Conservation (phyloP, 53 echinoderm and acorn worm genomes). For the Actinopyga echinites region DNA sequence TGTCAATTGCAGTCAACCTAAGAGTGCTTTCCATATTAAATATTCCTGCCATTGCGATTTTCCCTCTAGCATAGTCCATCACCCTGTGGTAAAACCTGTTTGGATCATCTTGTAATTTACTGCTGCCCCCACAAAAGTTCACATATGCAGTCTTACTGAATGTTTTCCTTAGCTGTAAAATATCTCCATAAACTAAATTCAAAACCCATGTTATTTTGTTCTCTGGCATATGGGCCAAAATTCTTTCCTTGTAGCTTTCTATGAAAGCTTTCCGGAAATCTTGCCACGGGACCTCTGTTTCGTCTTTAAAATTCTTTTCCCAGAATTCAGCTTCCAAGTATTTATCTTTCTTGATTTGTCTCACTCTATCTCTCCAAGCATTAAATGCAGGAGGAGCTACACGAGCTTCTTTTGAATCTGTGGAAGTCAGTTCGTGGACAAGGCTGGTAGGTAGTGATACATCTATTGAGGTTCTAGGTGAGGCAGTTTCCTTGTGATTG, state of each 20-base stretch:
- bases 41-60: slow-evolving; percentile 84
- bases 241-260: slow-evolving; percentile 61
- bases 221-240: slow-evolving; percentile 60
- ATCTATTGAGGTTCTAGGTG: not conserved
- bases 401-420: not conserved
- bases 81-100: slow-evolving; percentile 74
- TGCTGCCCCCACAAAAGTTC: slow-evolving; percentile 51
- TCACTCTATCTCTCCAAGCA: slow-evolving; percentile 29
- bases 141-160: slow-evolving; percentile 71
- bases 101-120: slow-evolving; percentile 29
- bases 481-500: not conserved
- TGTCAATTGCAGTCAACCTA: slow-evolving; percentile 72
- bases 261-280: slow-evolving; percentile 73
- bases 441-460: not conserved
- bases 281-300: slow-evolving; percentile 69
- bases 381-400: not conserved
- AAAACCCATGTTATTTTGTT: slow-evolving; percentile 68
- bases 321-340: slow-evolving; percentile 65
- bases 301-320: slow-evolving; percentile 67
- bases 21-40: slow-evolving; percentile 92
- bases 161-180: slow-evolving; percentile 66
- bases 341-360: slow-evolving; percentile 13
- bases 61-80: slow-evolving; percentile 76
- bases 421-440: not conserved
- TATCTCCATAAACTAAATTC: slow-evolving; percentile 83